These are phyloP conservation scores for Steatocranus sp. DNA, from an alignment of 2,797 vertebrate species.

Conservation along the genomic window DNA sequence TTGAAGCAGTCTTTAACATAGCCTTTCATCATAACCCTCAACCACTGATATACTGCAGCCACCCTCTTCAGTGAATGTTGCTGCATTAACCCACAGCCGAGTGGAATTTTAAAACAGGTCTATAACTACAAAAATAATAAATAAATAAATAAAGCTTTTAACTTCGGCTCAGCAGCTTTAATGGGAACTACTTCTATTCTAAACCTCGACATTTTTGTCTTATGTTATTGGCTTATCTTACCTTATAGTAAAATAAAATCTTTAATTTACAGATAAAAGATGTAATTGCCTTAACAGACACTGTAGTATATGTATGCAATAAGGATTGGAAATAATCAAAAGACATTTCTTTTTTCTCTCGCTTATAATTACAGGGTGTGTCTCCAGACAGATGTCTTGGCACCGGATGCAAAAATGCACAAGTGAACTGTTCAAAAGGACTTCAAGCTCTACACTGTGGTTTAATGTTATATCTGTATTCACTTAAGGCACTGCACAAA, in stretches of 20 bases:
- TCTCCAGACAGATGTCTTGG: slow-evolving; percentile 76
- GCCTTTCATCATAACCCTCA: slow-evolving; percentile 21
- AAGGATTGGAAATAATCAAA: slow-evolving; percentile 69
- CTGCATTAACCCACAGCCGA: neutral
- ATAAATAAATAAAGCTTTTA: neutral
- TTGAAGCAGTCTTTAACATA: neutral
- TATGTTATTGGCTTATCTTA: neutral
- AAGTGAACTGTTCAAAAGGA: slow-evolving; percentile 62
- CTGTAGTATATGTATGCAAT: slow-evolving; percentile 34
- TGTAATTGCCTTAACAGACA: slow-evolving; percentile 24
- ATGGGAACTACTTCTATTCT: neutral
- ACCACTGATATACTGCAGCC: slow-evolving; percentile 23
- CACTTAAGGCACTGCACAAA: slow-evolving; percentile 42
- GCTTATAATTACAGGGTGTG: slow-evolving; percentile 79
- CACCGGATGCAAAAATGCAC: slow-evolving; percentile 63
- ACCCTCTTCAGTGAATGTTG: neutral
- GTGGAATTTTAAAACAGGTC: slow-evolving; percentile 22
- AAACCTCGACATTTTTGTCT: neutral
- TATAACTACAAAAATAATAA: slow-evolving; percentile 22
- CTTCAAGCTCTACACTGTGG: slow-evolving; percentile 45
- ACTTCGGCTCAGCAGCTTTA: neutral
- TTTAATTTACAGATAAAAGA: neutral
- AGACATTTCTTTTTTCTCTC: slow-evolving; percentile 63
- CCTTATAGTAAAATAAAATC: neutral
- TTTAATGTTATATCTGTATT: slow-evolving; percentile 67